phyloP scores from a whole-genome alignment of 2,113 vertebrate species.

The Catharus fuscescens region DNA sequence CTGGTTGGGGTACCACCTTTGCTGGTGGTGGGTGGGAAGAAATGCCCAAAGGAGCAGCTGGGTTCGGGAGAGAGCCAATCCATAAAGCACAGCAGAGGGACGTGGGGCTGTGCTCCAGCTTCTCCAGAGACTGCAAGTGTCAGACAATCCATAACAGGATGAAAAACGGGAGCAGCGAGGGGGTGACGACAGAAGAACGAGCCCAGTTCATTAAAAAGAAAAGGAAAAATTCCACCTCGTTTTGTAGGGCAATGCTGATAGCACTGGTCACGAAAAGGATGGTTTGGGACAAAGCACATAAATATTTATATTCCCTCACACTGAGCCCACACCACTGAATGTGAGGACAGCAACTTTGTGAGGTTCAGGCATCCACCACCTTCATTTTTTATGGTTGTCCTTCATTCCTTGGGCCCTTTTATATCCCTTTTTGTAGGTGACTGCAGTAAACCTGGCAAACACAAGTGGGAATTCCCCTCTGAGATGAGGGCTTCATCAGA shows the following conservation, averaged over 20 bases:
- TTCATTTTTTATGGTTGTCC: background rate
- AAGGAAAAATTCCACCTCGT: background rate
- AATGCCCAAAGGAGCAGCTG: background rate
- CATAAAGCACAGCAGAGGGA: background rate
- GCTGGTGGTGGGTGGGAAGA: background rate
- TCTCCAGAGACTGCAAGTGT: conserved; percentile 36
- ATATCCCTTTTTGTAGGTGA: background rate
- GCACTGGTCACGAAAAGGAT: background rate
- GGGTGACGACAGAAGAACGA: background rate
- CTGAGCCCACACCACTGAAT: fast-evolving
- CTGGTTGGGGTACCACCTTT: background rate
- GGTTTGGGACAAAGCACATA: background rate
- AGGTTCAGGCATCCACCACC: background rate
- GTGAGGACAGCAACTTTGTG: fast-evolving
- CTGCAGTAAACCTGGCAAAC: background rate
- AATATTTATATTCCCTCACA: background rate
- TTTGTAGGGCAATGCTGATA: background rate
- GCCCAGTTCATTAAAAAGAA: background rate
- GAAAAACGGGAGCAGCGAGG: background rate
- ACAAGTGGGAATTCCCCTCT: background rate
- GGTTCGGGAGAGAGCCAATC: background rate
- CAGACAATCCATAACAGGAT: conserved; percentile 37
- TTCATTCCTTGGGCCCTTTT: background rate
- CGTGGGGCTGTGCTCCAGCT: background rate
- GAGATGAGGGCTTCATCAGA: background rate